Percentiles rank a stretch among this genome's conserved stretches.
Evolutionary conservation across 2,797 vertebrate genomes (phyloP).

Genomic region (Siniperca scherzeri): DNA sequence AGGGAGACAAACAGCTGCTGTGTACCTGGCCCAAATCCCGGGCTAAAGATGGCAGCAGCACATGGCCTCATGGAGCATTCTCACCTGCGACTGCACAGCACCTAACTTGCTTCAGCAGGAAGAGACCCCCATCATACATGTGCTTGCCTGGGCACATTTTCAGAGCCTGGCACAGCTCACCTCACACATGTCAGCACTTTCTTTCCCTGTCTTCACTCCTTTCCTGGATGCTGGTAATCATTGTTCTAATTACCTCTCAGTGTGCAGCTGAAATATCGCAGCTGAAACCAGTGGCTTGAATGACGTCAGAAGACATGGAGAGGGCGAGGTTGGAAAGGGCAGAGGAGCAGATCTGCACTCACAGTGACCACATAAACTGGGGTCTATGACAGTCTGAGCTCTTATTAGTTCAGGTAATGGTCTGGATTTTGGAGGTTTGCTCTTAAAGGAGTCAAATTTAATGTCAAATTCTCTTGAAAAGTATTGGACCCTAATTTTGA

Average conservation of each 20-base stretch:
- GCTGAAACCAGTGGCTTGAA: constrained; percentile 14
- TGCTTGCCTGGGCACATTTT: constrained; percentile 73
- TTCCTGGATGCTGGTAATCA: constrained; percentile 58
- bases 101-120: constrained; percentile 53
- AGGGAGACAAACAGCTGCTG: constrained; percentile 61
- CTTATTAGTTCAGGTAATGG: constrained; percentile 8
- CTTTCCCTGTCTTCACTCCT: constrained; percentile 48
- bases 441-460: neutral
- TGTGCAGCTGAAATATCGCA: constrained; percentile 46
- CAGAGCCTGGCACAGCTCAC: constrained; percentile 62
- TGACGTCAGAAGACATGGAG: constrained; percentile 39
- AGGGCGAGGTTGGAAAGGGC: constrained; percentile 25
- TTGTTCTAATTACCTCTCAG: constrained; percentile 70
- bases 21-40: constrained; percentile 57
- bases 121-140: constrained; percentile 51
- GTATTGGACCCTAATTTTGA: neutral
- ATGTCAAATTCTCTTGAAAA: neutral
- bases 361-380: constrained; percentile 7
- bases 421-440: constrained; percentile 12
- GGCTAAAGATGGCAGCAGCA: constrained; percentile 63
- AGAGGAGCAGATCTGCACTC: constrained; percentile 5
- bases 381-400: constrained; percentile 20
- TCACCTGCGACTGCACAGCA: constrained; percentile 62
- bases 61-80: constrained; percentile 48
- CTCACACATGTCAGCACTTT: constrained; percentile 79